A percentile compares a stretch with the other conserved stretches of the same genome.
Conservation (phyloP, 35 echinoderm and acorn worm genomes). For the Patiria miniata region DNA sequence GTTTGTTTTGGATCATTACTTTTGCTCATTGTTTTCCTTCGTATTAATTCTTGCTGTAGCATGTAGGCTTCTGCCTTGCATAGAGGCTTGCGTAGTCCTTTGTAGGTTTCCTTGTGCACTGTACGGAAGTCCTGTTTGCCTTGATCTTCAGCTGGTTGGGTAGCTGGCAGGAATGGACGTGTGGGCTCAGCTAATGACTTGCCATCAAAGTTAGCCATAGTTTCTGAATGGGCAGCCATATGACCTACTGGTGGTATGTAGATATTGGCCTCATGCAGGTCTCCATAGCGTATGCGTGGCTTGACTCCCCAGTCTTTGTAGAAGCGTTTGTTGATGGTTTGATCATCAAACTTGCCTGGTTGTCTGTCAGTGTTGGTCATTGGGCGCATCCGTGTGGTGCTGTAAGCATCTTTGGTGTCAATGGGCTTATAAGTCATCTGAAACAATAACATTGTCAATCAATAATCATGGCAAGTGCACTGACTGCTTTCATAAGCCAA, state of each 20-base stretch:
- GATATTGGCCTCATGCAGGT: conserved; percentile 73
- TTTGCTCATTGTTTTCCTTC: neutral
- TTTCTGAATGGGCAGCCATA: conserved; percentile 69
- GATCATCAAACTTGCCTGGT: conserved; percentile 80
- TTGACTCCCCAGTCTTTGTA: conserved; percentile 87
- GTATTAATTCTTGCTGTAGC: conserved; percentile 76
- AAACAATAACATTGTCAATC: conserved; percentile 18
- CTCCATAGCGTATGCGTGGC: conserved; percentile 81
- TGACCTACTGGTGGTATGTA: conserved; percentile 71
- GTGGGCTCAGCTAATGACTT: conserved; percentile 50
- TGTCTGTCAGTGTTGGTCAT: conserved; percentile 17
- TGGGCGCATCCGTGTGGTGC: conserved; percentile 38
- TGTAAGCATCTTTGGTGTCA: conserved; percentile 42
- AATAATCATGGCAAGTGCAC: neutral
- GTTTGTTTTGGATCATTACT: too few relatives aligned
- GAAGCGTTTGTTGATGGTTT: conserved; percentile 91
- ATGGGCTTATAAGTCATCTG: conserved; percentile 72
- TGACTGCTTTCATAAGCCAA: too few relatives aligned
- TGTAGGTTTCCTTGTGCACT: conserved; percentile 85
- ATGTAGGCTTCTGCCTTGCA: conserved; percentile 78
- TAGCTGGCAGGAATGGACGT: conserved; percentile 48
- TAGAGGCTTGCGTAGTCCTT: conserved; percentile 49
- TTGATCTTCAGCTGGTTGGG: neutral
- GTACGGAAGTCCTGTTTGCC: conserved; percentile 85
- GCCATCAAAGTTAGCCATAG: conserved; percentile 44